These are phyloP conservation scores for Allygus modestus DNA, from an alignment of 2,888 invertebrate species.

Conservation along the genomic window DNA sequence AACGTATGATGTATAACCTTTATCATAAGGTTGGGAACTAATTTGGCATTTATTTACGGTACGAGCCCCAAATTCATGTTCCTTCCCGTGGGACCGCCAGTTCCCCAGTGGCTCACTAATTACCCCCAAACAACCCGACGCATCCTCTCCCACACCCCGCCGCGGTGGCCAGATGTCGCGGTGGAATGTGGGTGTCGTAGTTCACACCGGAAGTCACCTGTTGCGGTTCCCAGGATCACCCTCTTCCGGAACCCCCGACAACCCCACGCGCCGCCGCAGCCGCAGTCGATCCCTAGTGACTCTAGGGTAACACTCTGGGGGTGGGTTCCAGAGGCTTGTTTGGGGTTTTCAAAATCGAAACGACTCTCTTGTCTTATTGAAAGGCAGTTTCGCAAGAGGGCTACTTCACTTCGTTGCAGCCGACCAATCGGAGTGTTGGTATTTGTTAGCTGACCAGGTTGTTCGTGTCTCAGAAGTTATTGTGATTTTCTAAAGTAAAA, in stretches of 20 bases:
- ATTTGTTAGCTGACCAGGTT: too few relatives aligned
- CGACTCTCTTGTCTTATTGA: too few relatives aligned
- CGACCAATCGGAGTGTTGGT: too few relatives aligned
- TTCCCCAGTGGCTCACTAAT: neutral
- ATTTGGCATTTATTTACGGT: too few relatives aligned
- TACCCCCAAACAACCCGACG: neutral
- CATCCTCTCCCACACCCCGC: constrained; percentile 2
- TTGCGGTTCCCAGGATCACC: constrained; percentile 20
- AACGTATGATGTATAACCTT: too few relatives aligned
- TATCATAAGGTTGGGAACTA: too few relatives aligned
- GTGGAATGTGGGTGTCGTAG: neutral
- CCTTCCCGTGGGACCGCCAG: neutral
- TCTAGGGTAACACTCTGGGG: neutral
- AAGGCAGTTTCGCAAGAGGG: too few relatives aligned
- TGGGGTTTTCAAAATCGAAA: too few relatives aligned
- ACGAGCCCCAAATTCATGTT: neutral
- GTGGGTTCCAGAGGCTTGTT: neutral
- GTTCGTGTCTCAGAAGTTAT: too few relatives aligned
- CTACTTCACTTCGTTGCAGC: too few relatives aligned
- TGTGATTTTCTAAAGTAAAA: too few relatives aligned
- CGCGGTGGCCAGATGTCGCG: neutral
- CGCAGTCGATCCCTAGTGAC: neutral
- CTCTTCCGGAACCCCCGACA: constrained; percentile 3
- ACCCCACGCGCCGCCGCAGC: neutral
- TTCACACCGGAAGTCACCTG: constrained; percentile 28